Conservation (phyloP, 1,140 invertebrate species). For the Neelides sp. region DNA sequence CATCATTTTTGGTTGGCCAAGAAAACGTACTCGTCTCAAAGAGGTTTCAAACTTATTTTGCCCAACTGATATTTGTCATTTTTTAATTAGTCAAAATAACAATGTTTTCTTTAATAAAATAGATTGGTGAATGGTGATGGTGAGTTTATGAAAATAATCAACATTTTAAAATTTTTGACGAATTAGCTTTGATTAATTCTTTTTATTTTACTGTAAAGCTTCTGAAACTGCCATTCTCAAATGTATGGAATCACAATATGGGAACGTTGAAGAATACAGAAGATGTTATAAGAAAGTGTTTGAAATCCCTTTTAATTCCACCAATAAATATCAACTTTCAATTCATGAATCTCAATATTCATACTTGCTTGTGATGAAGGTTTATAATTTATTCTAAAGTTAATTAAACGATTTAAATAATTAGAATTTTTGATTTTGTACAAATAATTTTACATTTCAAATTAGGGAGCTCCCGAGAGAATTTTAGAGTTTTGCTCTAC, state of each 20-base stretch:
- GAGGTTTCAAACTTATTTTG: too few species aligned
- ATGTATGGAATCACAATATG: conserved; percentile 57
- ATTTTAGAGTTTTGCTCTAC: conserved; percentile 63
- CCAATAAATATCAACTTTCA: conserved; percentile 69
- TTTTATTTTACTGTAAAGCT: conserved; percentile 32
- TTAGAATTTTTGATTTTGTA: not conserved
- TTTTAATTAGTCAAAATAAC: not conserved
- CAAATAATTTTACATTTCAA: not conserved
- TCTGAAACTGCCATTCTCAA: conserved; percentile 69
- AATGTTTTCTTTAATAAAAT: not conserved
- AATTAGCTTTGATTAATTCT: not conserved
- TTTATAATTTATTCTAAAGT: not conserved
- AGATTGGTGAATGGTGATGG: not conserved
- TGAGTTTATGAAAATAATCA: not conserved
- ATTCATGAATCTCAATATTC: conserved; percentile 45
- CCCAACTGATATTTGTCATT: not conserved
- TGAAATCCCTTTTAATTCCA: conserved; percentile 66
- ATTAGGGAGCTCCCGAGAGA: conserved; percentile 76
- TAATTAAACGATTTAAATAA: not conserved
- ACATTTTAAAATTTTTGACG: not conserved
- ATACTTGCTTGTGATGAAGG: conserved; percentile 28
- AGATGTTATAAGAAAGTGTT: conserved; percentile 55
- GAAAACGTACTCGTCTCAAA: conserved; percentile 49
- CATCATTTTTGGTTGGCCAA: conserved; percentile 53
- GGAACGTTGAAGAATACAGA: conserved; percentile 45